Conservation (phyloP, 2,888 invertebrate species). For the Empis livida region DNA sequence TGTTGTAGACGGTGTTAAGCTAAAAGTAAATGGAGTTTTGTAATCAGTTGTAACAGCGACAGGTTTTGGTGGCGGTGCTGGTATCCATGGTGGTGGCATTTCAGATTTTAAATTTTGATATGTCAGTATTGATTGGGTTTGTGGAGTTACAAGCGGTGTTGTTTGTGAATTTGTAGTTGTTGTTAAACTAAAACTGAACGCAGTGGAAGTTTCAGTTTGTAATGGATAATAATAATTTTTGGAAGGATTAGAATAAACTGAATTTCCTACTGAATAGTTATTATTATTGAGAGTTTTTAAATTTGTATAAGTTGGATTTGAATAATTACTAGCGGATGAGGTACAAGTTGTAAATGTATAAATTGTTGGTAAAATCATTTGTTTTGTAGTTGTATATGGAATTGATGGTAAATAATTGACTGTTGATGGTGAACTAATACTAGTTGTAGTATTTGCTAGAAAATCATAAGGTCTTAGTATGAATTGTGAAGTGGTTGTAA, state of each 20-base stretch:
- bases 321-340: too few relatives aligned
- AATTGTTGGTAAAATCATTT: too few relatives aligned
- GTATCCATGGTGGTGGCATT: constrained; percentile 3
- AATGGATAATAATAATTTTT: not conserved
- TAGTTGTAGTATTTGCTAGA: too few relatives aligned
- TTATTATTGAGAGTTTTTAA: too few relatives aligned
- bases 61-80: not conserved
- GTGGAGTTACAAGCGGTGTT: not conserved
- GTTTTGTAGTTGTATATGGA: too few relatives aligned
- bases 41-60: constrained; percentile 1
- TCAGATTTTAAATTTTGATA: constrained; percentile 5
- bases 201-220: not conserved
- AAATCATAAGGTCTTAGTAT: too few relatives aligned
- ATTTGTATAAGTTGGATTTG: too few relatives aligned
- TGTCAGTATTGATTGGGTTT: constrained; percentile 1
- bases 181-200: not conserved
- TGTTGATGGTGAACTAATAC: too few relatives aligned
- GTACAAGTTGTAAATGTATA: too few relatives aligned
- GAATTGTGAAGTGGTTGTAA: too few relatives aligned
- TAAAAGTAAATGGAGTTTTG: constrained; percentile 10
- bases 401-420: too few relatives aligned
- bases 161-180: not conserved
- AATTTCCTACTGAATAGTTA: too few relatives aligned
- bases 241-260: not conserved
- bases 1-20: constrained; percentile 7